phyloP scores from a whole-genome alignment of 1,140 invertebrate genomes.

The Bombus pyrosoma region DNA sequence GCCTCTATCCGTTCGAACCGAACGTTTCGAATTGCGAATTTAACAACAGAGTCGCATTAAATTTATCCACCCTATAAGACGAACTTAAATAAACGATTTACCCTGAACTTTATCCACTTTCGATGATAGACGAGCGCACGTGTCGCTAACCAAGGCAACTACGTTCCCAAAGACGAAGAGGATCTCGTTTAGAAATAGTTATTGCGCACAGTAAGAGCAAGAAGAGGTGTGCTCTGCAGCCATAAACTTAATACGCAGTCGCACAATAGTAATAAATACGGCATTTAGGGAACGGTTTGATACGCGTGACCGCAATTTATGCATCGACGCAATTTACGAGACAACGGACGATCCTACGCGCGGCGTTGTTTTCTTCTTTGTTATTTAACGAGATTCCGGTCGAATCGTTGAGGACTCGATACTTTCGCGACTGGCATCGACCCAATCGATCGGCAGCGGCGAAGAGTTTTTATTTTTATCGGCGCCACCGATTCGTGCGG shows the following conservation, averaged over 20 bases:
- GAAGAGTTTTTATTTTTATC: conserved; percentile 28
- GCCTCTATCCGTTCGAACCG: background rate
- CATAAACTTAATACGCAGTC: conserved; percentile 14
- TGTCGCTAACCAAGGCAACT: conserved; percentile 22
- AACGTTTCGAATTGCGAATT: background rate
- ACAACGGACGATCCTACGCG: background rate
- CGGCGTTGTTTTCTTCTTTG: background rate
- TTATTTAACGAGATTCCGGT: background rate
- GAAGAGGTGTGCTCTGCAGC: background rate
- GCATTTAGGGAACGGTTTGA: conserved; percentile 4
- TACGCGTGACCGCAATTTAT: background rate
- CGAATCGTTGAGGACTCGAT: background rate
- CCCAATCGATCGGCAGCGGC: conserved; percentile 29
- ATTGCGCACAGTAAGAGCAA: conserved; percentile 24
- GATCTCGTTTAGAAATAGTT: conserved; percentile 53
- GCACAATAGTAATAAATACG: conserved; percentile 19
- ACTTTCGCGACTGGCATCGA: conserved; percentile 6
- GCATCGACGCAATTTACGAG: background rate
- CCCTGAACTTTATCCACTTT: conserved; percentile 2
- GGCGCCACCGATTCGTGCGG: background rate
- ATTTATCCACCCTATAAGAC: background rate
- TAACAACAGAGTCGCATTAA: background rate
- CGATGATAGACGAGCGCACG: conserved; percentile 4
- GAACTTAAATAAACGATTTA: background rate
- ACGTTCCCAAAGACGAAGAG: conserved; percentile 32